Conservation (phyloP, 2,888 invertebrate genomes). For the Cremastinae sp. region DNA sequence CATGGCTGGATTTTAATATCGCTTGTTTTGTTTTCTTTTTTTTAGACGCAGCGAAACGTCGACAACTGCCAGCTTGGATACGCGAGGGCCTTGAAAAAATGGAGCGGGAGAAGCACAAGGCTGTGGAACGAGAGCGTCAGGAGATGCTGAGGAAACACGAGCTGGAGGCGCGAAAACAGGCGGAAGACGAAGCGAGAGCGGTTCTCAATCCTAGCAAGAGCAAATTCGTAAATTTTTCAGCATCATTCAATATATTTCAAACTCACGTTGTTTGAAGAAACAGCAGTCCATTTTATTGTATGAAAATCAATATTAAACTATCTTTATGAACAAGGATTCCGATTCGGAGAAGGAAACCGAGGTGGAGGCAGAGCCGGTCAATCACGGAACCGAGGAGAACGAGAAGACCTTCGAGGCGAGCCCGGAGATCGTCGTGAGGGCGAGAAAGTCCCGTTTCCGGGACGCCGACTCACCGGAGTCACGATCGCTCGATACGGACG, state of each 20-base stretch:
- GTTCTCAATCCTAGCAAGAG: constrained; percentile 82
- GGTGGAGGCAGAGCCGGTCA: constrained; percentile 69
- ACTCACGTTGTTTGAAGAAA: not conserved
- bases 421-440: constrained; percentile 74
- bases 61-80: constrained; percentile 98
- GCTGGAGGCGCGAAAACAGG: constrained; percentile 82
- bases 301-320: too few relatives aligned
- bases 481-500: constrained; percentile 68
- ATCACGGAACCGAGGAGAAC: constrained; percentile 68
- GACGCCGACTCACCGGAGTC: constrained; percentile 78
- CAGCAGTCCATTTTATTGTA: too few relatives aligned
- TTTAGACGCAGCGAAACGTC: constrained; percentile 91
- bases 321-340: constrained; percentile 80
- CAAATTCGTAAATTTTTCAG: constrained; percentile 82
- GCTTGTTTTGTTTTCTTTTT: not conserved
- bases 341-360: constrained; percentile 80
- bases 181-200: constrained; percentile 82
- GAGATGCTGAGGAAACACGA: constrained; percentile 84
- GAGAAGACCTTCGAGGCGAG: constrained; percentile 72
- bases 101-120: constrained; percentile 95
- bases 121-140: constrained; percentile 89
- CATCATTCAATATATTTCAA: not conserved
- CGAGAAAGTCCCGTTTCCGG: constrained; percentile 78
- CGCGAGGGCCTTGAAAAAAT: constrained; percentile 98
- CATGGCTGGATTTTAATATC: too few relatives aligned